Evolutionary conservation across 2,888 invertebrate genomes (phyloP), one percentile per base, ranked within the genome.

Genomic region (Amiota communis): DNA sequence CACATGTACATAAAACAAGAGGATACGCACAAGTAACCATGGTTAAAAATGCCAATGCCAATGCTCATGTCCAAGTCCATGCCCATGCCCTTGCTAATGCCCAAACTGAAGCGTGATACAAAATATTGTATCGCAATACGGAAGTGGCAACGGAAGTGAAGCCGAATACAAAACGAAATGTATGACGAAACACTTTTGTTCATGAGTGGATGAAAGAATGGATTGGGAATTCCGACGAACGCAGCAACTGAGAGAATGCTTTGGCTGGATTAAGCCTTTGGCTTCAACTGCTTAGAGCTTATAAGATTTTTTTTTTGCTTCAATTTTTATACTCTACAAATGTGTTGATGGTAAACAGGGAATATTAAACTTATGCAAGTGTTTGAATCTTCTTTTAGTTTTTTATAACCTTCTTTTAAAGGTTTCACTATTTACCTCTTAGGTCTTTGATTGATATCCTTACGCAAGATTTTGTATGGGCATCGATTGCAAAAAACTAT

Each of bases 211-310:
- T n/a, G 51, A n/a, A 51, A 4, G 51, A 13, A 4, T 51, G 51
- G 51, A 23, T 51, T 13, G 51, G 11, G 51, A 51, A n/a, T 11
- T 51, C 2, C 2, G n/a, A 51, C 2, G 51, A 51, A n/a, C 51
- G 4, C 10, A 51, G 57, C 63, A n/a, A 15, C 23, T 51, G 67
- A 20, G 20, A 65, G 72, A 49, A 72, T 70, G 73, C 79, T 86
- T 80, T 83, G 79, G 78, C 83, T 77, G 79, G 78, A 78, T 82
- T 85, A 81, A 85, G 74, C 83, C 86, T 79, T 84, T 79, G 75
- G 77, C 23, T 23, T 23, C 75, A 79, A 8, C 72, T 48, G 17
- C 12, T 56, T 67, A 67, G 57, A 23, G 57, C 70, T 76, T 80
- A 81, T 76, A 83, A 81, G 63, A 23, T 53, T 53, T 17, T 49